Base-by-base conservation (phyloP, 2,113 vertebrate species). In the Chauna torquata region DNA sequence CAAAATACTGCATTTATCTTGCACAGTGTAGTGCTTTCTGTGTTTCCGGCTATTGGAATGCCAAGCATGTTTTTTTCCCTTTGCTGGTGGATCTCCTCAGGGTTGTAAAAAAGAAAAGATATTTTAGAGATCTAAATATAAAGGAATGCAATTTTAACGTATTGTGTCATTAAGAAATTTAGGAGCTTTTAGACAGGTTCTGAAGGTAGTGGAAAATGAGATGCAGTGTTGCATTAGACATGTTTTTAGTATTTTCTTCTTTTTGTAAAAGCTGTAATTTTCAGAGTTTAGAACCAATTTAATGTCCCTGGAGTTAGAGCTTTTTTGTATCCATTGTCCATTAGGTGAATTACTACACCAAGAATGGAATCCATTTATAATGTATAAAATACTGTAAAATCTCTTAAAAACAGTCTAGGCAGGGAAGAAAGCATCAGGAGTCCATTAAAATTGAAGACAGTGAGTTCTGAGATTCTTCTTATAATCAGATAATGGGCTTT, bases 261-360 rank as follows among this genome's bases (percentile, higher is more conserved):
- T 98, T 98, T 98, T 98, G 97, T 98, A 98, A 98, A 98, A 98
- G 98, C 98, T 98, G 97, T 97, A 98, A 98, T 98, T 98, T 98
- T 98, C 97, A 97, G 97, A 98, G 97, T 98, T 98, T 98, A 98
- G 98, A 98, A 97, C 97, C 97, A 98, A 98, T 98, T 98, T 98
- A 98, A 98, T 98, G 98, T 98, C 98, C 98, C 98, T 97, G 93
- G 98, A 98, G 98, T 97, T 98, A 96, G 79, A 98, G 96, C 92
- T 97, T 98, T 98, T 98, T 98, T 98, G 96, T 98, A 98, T 98
- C 97, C 98, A 88, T 98, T 98, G 98, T 98, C 98, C 98, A 98
- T 98, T 98, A 98, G 97, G 90, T 98, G 98, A 98, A 98, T 98
- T 98, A 98, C 97, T 98, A 98, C 98, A 94, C 97, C 97, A 98